These are phyloP conservation scores for Brachycybe producta DNA, from an alignment of 2,888 invertebrate species.

Conservation along the genomic window DNA sequence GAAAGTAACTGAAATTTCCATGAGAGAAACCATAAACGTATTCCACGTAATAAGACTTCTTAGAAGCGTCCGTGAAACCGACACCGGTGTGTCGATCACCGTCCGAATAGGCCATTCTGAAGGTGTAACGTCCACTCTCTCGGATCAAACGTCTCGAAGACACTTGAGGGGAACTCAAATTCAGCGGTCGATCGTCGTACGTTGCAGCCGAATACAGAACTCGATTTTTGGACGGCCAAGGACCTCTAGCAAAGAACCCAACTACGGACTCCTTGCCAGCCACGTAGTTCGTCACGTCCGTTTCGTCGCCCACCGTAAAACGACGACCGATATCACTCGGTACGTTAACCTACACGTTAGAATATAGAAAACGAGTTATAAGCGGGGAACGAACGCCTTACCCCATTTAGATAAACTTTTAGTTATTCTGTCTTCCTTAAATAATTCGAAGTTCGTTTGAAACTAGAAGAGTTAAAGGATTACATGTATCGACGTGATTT, in stretches of 20 bases:
- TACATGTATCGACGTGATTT: too few relatives aligned
- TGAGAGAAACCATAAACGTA: constrained; percentile 29
- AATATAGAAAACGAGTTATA: constrained; percentile 4
- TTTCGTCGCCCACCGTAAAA: constrained; percentile 16
- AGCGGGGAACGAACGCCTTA: too few relatives aligned
- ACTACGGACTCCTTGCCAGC: constrained; percentile 12
- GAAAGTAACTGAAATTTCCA: constrained; percentile 27
- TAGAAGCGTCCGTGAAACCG: constrained; percentile 5
- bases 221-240: background rate
- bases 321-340: background rate
- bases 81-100: constrained; percentile 3
- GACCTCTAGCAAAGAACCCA: constrained; percentile 18
- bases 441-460: too few relatives aligned
- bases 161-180: constrained; percentile 10
- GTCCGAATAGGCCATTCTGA: constrained; percentile 12
- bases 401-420: too few relatives aligned
- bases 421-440: too few relatives aligned
- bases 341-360: too few relatives aligned
- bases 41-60: constrained; percentile 22
- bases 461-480: too few relatives aligned
- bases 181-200: constrained; percentile 12
- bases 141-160: constrained; percentile 10
- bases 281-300: constrained; percentile 14
- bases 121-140: constrained; percentile 11
- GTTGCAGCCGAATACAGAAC: constrained; percentile 17